Evolutionary conservation across 1,140 invertebrate species (phyloP).

Genomic region (Camponotus vicinus): DNA sequence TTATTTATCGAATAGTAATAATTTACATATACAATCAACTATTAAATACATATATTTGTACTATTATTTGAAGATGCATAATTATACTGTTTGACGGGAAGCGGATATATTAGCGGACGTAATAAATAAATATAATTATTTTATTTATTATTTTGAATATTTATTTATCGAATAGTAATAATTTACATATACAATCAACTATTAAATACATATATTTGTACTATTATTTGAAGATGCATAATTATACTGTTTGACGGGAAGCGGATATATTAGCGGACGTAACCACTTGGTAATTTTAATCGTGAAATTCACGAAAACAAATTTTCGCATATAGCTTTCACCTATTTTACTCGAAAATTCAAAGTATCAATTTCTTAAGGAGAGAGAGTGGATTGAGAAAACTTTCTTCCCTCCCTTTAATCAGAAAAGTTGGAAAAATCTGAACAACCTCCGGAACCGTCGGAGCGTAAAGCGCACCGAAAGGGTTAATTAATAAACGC

Average conservation of each 20-base stretch:
- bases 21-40: no score
- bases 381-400: conserved; percentile 42
- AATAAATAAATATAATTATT: neutral
- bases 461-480: conserved; percentile 50
- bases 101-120: no score
- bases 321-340: conserved; percentile 29
- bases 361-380: conserved; percentile 56
- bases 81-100: neutral
- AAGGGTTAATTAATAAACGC: conserved; percentile 63
- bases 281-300: conserved; percentile 26
- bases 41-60: no score
- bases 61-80: no score
- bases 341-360: conserved; percentile 48
- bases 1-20: no score
- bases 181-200: no score
- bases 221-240: no score
- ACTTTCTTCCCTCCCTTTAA: conserved; percentile 43
- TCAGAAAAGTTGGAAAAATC: conserved; percentile 62
- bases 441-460: conserved; percentile 39
- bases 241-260: neutral
- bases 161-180: no score
- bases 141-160: neutral
- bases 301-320: neutral
- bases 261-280: neutral
- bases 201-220: no score